Percentiles rank a stretch among this genome's conserved stretches.
Evolutionary conservation across 2,113 vertebrate species (phyloP).

Genomic region (Chionis minor): DNA sequence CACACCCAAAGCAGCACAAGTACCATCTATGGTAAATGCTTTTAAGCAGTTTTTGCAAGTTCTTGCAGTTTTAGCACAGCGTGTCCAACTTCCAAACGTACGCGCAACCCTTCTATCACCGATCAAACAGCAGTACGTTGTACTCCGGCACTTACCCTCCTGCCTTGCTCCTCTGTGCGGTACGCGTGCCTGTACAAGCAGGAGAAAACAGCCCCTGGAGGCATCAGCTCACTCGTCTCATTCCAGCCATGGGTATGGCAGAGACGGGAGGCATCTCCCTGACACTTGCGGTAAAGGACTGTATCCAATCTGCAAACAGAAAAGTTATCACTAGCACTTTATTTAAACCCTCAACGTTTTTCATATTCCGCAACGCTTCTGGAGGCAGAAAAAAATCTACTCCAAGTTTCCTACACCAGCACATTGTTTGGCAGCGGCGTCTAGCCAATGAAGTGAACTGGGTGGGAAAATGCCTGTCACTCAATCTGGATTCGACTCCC

Average conservation of each 20-base stretch:
- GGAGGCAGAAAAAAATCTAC: not conserved
- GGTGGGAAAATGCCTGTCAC: not conserved
- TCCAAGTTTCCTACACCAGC: not conserved
- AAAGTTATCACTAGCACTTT: not conserved
- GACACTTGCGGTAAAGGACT: slow-evolving; percentile 92
- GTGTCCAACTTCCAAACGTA: not conserved
- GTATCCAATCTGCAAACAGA: slow-evolving; percentile 84
- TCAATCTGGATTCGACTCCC: not conserved
- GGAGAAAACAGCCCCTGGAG: slow-evolving; percentile 92
- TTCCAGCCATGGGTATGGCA: slow-evolving; percentile 96
- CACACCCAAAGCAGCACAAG: not conserved
- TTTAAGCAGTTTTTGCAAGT: not conserved
- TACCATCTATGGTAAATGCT: fast-evolving
- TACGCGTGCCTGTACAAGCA: slow-evolving; percentile 95
- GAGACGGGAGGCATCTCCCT: slow-evolving; percentile 92
- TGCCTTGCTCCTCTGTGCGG: slow-evolving; percentile 91
- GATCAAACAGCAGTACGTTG: not conserved
- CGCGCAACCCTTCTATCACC: not conserved
- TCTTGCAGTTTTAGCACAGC: not conserved
- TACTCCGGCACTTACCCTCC: slow-evolving; percentile 78
- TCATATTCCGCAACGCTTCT: not conserved
- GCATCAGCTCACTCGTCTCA: slow-evolving; percentile 93
- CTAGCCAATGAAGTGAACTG: not conserved
- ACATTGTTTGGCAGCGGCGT: not conserved
- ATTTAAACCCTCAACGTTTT: fast-evolving